Conservation (phyloP, 2,888 invertebrate genomes). For the Agrochola lychnidis region DNA sequence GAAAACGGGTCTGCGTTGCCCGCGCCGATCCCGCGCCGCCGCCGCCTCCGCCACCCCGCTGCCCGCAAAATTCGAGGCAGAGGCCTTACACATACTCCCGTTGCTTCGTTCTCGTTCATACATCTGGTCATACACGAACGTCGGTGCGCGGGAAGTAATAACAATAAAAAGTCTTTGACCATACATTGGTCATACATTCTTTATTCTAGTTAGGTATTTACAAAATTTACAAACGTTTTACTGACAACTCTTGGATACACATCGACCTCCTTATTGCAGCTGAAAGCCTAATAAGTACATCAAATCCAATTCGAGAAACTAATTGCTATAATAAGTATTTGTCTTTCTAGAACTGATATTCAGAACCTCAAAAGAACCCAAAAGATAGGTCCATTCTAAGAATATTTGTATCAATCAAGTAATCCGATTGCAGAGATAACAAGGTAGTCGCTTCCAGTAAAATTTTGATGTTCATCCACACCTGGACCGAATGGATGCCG, state of each 20-base stretch:
- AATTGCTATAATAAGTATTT: background rate
- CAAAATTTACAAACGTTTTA: conserved; percentile 26
- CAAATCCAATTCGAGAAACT: background rate
- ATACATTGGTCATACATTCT: background rate
- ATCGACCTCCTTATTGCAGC: background rate
- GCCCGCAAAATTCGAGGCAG: too few species aligned
- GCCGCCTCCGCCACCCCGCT: too few species aligned
- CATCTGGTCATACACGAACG: too few species aligned
- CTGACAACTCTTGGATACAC: background rate
- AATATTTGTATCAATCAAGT: conserved; percentile 8
- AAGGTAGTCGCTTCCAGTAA: background rate
- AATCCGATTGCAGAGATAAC: background rate
- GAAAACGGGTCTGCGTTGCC: too few species aligned
- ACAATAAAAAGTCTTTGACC: background rate
- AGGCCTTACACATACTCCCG: too few species aligned
- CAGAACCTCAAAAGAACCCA: background rate
- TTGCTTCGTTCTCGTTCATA: too few species aligned
- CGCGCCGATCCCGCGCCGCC: too few species aligned
- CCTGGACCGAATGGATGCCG: background rate
- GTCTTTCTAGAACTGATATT: background rate
- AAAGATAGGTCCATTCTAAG: background rate
- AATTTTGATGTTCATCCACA: background rate
- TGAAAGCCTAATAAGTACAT: background rate
- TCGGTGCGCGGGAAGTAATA: too few species aligned
- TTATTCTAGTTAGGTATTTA: conserved; percentile 31